Evolutionary conservation across 2,113 vertebrate species (phyloP), one percentile per base, ranked within the genome.

Genomic region (Aphelocoma coerulescens): DNA sequence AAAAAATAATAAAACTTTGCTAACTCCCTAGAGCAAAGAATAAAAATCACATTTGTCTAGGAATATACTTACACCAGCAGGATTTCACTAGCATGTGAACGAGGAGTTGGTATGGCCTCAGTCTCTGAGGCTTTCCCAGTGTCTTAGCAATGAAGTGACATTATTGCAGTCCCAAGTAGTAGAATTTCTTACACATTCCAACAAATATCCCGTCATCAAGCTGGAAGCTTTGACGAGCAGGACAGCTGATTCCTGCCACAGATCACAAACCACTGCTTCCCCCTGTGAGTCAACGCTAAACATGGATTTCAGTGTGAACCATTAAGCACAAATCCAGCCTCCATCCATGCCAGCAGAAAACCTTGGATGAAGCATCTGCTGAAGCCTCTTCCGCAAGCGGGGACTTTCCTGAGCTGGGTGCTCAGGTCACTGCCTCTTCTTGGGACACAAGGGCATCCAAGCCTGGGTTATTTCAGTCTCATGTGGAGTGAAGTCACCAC

Each of bases 211-310:
- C 43, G 1, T 55, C 59, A 41, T 35, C 43, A 32, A 83, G 75
- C 51, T 62, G 62, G 57, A 58, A 88, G 63, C 63, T 37, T 11
- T 62, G 74, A 58, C 4, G 1, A 69, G 12, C 30, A 30, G 68
- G 71, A 74, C 52, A 77, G 85, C 78, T 49, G 77, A 81, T 75
- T 71, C 65, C 89, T 13, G 5, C n/a, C 75, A n/a, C 18, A 51
- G 68, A 18, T 51, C 57, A 52, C 81, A 65, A 57, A 82, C 37
- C 84, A 6, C 37, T 27, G 44, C 77, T 48, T 84, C 72, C 66
- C 39, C 49, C 63, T 6, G 24, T 4, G 9, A 81, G 59, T 26
- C 6, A 1, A 21, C 0, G 2, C 19, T 22, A 9, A n/a, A 43
- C 16, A 49, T 0, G 0, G 83, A 59, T 75, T 52, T 63, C 66